Conservation (phyloP, 2,888 invertebrate genomes). For the Torymus tubicola region DNA sequence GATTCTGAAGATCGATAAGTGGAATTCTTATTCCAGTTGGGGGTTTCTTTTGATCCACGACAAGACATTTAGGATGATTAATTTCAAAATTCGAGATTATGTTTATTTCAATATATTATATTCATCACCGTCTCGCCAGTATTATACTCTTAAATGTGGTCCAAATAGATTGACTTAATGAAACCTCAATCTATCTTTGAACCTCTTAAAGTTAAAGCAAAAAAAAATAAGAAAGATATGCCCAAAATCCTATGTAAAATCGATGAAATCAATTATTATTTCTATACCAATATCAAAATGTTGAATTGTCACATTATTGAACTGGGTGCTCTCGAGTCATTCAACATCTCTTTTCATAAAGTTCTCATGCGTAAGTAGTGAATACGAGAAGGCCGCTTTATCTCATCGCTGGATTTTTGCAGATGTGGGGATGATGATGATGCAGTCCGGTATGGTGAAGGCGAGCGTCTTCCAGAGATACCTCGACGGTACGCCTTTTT, state of each 20-base stretch:
- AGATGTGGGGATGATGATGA: slow-evolving; percentile 98
- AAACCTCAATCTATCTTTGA: too few species aligned
- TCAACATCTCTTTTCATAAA: neutral
- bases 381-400: slow-evolving; percentile 44
- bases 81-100: too few species aligned
- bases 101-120: too few species aligned
- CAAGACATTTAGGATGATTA: too few species aligned
- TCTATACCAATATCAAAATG: neutral
- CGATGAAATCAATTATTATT: too few species aligned
- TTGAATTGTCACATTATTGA: slow-evolving; percentile 42
- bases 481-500: slow-evolving; percentile 87
- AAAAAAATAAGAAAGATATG: neutral
- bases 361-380: slow-evolving; percentile 46
- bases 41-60: too few species aligned
- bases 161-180: too few species aligned
- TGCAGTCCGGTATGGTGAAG: slow-evolving; percentile 97
- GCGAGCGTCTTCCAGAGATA: slow-evolving; percentile 86
- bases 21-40: too few species aligned
- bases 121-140: too few species aligned
- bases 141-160: too few species aligned
- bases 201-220: neutral
- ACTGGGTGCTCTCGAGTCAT: slow-evolving; percentile 7
- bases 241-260: too few species aligned
- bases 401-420: slow-evolving; percentile 80
- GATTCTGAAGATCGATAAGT: too few species aligned